phyloP scores from a whole-genome alignment of 2,113 vertebrate genomes.

The Chaenogobius annularis region DNA sequence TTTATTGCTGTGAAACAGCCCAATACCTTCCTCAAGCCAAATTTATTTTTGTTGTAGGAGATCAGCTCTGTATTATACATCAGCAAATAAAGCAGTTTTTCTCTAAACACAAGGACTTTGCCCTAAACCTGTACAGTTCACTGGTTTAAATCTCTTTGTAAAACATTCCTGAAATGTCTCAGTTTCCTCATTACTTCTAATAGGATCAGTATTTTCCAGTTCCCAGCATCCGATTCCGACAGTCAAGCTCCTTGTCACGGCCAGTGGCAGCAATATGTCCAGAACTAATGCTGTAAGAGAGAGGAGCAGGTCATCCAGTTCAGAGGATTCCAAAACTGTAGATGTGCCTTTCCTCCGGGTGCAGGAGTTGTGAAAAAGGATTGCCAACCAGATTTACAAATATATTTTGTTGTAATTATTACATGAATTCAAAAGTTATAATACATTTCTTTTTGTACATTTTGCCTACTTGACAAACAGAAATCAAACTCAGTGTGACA shows the following conservation, averaged over 20 bases:
- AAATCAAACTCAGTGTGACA: background rate
- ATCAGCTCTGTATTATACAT: background rate
- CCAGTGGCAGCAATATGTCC: slow-evolving; percentile 21
- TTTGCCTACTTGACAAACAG: background rate
- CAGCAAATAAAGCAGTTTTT: background rate
- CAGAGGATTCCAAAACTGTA: background rate
- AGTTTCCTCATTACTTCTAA: slow-evolving; percentile 32
- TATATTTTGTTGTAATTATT: background rate
- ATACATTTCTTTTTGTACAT: background rate
- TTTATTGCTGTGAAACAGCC: background rate
- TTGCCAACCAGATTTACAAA: background rate
- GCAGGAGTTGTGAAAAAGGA: background rate
- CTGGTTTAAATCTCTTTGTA: background rate
- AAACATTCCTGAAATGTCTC: slow-evolving; percentile 25
- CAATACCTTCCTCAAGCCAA: background rate
- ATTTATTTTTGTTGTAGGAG: background rate
- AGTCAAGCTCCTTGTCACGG: slow-evolving; percentile 13
- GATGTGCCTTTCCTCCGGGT: background rate
- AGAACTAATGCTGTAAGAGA: slow-evolving; percentile 4
- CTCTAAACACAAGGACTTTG: background rate
- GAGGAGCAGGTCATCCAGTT: slow-evolving; percentile 15
- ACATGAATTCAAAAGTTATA: background rate
- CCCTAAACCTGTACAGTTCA: background rate
- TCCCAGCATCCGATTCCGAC: slow-evolving; percentile 15
- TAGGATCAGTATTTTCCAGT: slow-evolving; percentile 16